Evolutionary conservation across 37 sponge, comb jelly and placozoan species (phyloP), one percentile per base, ranked within the genome.

Genomic region (Dysidea cf. avara): DNA sequence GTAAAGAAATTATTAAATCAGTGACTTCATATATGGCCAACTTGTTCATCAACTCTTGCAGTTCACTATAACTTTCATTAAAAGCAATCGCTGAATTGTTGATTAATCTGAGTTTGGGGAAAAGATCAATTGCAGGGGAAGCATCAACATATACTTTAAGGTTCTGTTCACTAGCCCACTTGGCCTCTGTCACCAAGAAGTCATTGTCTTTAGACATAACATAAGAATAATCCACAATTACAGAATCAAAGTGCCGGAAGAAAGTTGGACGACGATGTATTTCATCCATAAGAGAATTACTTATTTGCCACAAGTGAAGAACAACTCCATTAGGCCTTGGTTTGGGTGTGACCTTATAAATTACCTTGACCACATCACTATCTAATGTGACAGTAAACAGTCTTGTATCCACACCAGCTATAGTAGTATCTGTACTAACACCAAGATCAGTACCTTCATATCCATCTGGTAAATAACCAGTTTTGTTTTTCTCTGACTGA

Each of bases 351-450:
- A 29, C 26, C 39, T 81, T 72, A 0, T 64, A 50, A 5, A 81
- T 31, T 26, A 71, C 37, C 32, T 56, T 30, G 47, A 74, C 29
- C 4, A 3, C 22, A 34, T 30, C 55, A 2, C 63, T 26, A 7
- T 16, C 18, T 13, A 64, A 50, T 13, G 37, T 64, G 18, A 81
- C 82, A 39, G 26, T 25, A 39, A 81, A 81, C 33, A 81, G 57
- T 34, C 82, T 61, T 7, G 82, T 81, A 43, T 81, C 82, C 56
- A 63, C 82, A 3, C 82, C 82, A 38, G 82, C 82, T 22, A 81
- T 81, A 0, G 82, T 73, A 7, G 74, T 66, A 18, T 51, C 32
- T 1, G 82, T 81, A 56, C 66, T 81, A 9, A 72, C 63, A 11
- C 82, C 82, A 7, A 81, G 53, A 28, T 72, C 54, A 13, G 82